Evolutionary conservation across 2,888 invertebrate genomes (phyloP).

Genomic region (Microctonus aethiopoides): DNA sequence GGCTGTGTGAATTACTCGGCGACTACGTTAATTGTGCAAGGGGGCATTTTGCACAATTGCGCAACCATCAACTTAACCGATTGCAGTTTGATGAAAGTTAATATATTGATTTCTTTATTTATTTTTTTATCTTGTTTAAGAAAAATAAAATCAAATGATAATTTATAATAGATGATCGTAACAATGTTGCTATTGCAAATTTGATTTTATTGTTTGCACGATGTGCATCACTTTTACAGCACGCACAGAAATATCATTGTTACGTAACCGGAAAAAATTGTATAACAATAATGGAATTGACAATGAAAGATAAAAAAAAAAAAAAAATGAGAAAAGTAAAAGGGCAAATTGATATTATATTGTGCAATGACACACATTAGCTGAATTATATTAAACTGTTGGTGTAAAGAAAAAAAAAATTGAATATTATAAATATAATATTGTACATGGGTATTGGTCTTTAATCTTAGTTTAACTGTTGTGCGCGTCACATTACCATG

Average conservation of each 20-base stretch:
- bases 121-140: not conserved
- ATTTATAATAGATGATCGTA: not conserved
- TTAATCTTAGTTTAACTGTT: not conserved
- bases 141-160: not conserved
- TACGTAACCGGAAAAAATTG: conserved; percentile 42
- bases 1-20: conserved; percentile 28
- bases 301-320: conserved; percentile 32
- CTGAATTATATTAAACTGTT: conserved; percentile 31
- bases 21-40: conserved; percentile 30
- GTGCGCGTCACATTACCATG: not conserved
- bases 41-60: conserved; percentile 40
- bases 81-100: conserved; percentile 31
- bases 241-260: conserved; percentile 22
- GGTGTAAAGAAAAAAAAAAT: conserved; percentile 7
- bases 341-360: conserved; percentile 9
- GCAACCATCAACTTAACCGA: conserved; percentile 32
- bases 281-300: conserved; percentile 44
- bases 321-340: conserved; percentile 19
- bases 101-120: not conserved
- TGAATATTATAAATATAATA: not conserved
- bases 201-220: conserved; percentile 21
- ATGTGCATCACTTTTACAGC: not conserved
- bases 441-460: not conserved
- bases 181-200: not conserved
- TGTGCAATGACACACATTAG: conserved; percentile 28